Percentiles rank a stretch among this genome's conserved stretches.
These are phyloP conservation scores for Brachymystax lenok DNA, from an alignment of 2,797 vertebrate species.

Conservation along the genomic window DNA sequence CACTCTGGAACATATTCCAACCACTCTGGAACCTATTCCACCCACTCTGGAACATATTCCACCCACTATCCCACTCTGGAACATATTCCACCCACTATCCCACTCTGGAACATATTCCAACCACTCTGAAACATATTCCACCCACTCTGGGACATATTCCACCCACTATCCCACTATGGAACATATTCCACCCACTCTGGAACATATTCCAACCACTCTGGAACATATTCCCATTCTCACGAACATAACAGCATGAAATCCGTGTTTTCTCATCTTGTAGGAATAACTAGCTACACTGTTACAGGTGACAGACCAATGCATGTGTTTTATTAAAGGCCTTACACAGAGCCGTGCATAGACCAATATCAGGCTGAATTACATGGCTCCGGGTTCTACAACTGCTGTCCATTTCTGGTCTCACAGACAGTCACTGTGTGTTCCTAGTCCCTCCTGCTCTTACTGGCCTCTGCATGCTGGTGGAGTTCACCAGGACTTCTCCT, in stretches of 20 bases:
- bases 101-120: too few species aligned
- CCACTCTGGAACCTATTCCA: too few species aligned
- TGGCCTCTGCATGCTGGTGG: conserved; percentile 4
- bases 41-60: too few species aligned
- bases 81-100: too few species aligned
- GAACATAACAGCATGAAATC: not conserved
- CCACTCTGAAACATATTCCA: too few species aligned
- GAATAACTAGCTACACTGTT: not conserved
- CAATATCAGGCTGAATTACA: too few species aligned
- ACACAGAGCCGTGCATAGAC: too few species aligned
- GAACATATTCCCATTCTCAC: not conserved
- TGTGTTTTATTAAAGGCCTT: not conserved
- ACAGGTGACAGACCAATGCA: not conserved
- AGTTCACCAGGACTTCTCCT: not conserved
- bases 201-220: not conserved
- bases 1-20: too few species aligned
- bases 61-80: too few species aligned
- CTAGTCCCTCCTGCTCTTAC: not conserved
- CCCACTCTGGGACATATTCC: too few species aligned
- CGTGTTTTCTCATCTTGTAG: not conserved
- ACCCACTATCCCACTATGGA: too few species aligned
- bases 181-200: too few species aligned
- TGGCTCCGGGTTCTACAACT: not conserved
- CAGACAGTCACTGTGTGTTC: not conserved
- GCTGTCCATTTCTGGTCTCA: conserved; percentile 7